Evolutionary conservation across 1,140 invertebrate species (phyloP), one percentile per base, ranked within the genome.

Genomic region (Psilanteris sp.): DNA sequence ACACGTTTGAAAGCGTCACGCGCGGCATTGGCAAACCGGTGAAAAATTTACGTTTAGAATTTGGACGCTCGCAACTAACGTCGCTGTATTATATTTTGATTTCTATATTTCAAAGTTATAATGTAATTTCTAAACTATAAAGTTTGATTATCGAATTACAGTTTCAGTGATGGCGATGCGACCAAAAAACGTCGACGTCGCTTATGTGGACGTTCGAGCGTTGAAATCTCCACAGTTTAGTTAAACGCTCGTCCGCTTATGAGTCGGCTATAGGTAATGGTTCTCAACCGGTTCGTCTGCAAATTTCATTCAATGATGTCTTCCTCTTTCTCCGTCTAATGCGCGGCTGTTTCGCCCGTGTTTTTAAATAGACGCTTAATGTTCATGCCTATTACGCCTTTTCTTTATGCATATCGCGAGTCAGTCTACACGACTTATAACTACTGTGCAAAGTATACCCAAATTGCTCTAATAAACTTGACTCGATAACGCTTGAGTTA

Each of bases 251-350:
- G 66, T 34, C 72, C 78, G 57, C 70, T 71, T 61, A 59, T 70
- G 54, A 67, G 66, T 44, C 29, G 43, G 20, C 41, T 41, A 48
- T 61, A 50, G 66, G 46, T 77, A 79, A 81, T 79, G 80, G 78
- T 81, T 82, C 78, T 80, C 79, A 81, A 81, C 80, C 78, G 75
- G 79, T 82, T 79, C 64, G 34, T 68, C 50, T 14, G 62, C 59
- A 55, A 73, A 78, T 76, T 81, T 82, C 80, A 82, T 81, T 82
- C 77, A 79, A 61, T 57, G 66, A 71, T 22, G 34, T 68, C 66
- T 64, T 22, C 11, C 52, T 62, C 55, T 11, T 31, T 39, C 37
- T 52, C 22, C 5, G 18, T 50, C 11, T 52, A 37, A 64, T 54
- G 26, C 44, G 32, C 27, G 8, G 11, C 41, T 24, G 37, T 24